These are phyloP conservation scores for Sebastes ruberrimus DNA, from an alignment of 2,797 vertebrate genomes.

Conservation along the genomic window DNA sequence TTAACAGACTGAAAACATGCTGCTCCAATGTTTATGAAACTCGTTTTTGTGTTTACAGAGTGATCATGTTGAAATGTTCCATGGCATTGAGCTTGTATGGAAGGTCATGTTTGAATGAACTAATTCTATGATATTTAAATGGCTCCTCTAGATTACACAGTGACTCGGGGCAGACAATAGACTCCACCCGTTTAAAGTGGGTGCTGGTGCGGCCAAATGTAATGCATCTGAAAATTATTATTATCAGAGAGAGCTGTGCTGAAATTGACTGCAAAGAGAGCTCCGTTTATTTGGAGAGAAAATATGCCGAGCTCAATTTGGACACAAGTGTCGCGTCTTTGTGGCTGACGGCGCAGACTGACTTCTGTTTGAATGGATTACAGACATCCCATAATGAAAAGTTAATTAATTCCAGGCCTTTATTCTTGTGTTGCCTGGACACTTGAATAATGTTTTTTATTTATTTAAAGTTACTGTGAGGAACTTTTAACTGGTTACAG, in stretches of 20 bases:
- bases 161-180: slow-evolving; percentile 53
- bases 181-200: slow-evolving; percentile 31
- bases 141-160: slow-evolving; percentile 16
- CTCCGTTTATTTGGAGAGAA: neutral
- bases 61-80: slow-evolving; percentile 62
- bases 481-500: neutral
- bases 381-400: neutral
- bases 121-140: slow-evolving; percentile 45
- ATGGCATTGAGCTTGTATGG: slow-evolving; percentile 55
- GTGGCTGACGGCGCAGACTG: neutral
- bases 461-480: neutral
- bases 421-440: neutral
- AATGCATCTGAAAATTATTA: slow-evolving; percentile 38
- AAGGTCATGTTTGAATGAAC: slow-evolving; percentile 53
- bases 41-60: slow-evolving; percentile 67
- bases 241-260: neutral
- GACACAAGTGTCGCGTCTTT: neutral
- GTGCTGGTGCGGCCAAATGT: slow-evolving; percentile 15
- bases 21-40: slow-evolving; percentile 68
- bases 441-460: neutral
- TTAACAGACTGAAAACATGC: slow-evolving; percentile 65
- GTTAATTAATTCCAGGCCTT: neutral
- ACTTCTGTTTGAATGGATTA: neutral
- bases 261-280: neutral
- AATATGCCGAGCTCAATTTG: slow-evolving; percentile 10